phyloP scores from a whole-genome alignment of 1,140 invertebrate genomes.

The Drepana arcuata region DNA sequence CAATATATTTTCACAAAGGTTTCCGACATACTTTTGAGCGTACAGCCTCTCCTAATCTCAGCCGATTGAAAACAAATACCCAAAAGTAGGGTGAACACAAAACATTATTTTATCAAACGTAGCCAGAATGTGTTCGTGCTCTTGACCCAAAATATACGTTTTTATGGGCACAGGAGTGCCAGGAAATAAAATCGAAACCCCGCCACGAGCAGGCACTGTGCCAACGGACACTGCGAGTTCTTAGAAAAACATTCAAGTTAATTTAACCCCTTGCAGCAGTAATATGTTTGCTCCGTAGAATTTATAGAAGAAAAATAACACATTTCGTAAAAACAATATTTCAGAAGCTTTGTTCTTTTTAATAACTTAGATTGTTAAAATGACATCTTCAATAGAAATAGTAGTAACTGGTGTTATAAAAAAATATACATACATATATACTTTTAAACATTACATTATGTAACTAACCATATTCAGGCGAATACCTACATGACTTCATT shows the following conservation, averaged over 20 bases:
- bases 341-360: neutral
- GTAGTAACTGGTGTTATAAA: neutral
- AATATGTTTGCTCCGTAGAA: neutral
- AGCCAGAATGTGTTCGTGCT: conserved; percentile 1
- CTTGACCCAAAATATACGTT: conserved; percentile 4
- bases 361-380: no score
- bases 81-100: neutral
- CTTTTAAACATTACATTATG: no score
- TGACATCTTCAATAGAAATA: no score
- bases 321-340: neutral
- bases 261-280: neutral
- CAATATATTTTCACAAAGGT: no score
- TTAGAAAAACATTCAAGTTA: neutral
- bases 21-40: no score
- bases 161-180: neutral
- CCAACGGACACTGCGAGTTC: neutral
- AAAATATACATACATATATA: neutral
- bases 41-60: no score
- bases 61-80: no score
- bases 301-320: neutral
- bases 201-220: conserved; percentile 1
- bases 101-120: neutral
- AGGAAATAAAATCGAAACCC: conserved; percentile 6
- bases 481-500: no score
- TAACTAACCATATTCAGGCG: no score